phyloP scores from a whole-genome alignment of 2,797 vertebrate species.

The Ibycter americanus region DNA sequence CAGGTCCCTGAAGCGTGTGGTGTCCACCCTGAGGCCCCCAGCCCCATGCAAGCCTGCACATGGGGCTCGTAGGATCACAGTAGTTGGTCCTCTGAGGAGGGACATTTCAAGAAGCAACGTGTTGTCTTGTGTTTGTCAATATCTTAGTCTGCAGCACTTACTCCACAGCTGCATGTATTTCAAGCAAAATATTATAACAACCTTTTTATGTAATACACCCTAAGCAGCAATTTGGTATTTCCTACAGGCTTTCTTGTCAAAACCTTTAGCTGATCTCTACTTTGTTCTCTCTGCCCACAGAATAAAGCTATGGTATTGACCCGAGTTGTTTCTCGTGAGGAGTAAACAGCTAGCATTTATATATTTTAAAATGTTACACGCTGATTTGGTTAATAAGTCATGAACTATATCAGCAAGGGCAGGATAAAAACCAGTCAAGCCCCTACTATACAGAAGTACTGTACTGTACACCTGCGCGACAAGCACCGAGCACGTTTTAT shows the following conservation, averaged over 20 bases:
- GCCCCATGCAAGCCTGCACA: too few species aligned
- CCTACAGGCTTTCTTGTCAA: neutral
- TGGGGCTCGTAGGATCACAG: neutral
- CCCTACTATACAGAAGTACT: neutral
- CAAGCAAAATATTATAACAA: neutral
- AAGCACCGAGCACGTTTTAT: neutral
- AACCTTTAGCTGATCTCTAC: neutral
- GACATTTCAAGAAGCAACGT: neutral
- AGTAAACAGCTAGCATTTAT: neutral
- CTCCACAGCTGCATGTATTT: neutral
- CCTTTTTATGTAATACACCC: neutral
- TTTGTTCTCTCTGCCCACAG: neutral
- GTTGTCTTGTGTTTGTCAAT: neutral
- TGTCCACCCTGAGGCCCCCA: neutral
- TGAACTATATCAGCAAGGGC: neutral
- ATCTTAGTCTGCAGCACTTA: neutral
- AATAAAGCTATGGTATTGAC: neutral
- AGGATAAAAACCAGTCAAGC: neutral
- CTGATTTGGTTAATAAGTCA: constrained; percentile 20
- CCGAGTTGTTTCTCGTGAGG: neutral
- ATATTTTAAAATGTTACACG: constrained; percentile 2
- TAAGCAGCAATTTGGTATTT: neutral
- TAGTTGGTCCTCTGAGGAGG: neutral
- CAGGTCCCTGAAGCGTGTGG: too few species aligned
- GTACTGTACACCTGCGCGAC: neutral